A percentile compares a stretch with the other conserved stretches of the same genome.
Evolutionary conservation across 2,113 vertebrate genomes (phyloP).

Genomic region (Thunnus thynnus): DNA sequence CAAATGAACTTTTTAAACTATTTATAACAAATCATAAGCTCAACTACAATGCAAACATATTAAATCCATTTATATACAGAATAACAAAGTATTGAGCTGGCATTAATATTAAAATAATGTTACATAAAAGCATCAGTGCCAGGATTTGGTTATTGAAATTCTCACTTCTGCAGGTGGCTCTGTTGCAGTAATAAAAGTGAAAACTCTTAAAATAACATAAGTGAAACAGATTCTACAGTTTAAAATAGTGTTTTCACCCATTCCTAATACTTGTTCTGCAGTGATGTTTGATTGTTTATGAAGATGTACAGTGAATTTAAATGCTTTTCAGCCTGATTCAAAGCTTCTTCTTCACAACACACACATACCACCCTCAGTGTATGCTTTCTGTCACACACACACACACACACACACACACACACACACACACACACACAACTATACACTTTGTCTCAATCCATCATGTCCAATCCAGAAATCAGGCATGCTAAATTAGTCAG

Average conservation of each 20-base stretch:
- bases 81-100: background rate
- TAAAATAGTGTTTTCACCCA: too few species aligned
- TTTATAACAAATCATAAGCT: background rate
- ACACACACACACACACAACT: slow-evolving; percentile 4
- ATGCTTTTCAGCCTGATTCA: slow-evolving; percentile 10
- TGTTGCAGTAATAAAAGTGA: background rate
- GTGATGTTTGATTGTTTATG: background rate
- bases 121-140: too few species aligned
- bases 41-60: background rate
- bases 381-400: background rate
- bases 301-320: background rate
- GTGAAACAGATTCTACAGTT: too few species aligned
- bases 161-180: too few species aligned
- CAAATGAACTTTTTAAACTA: background rate
- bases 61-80: background rate
- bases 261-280: background rate
- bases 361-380: background rate
- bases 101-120: background rate
- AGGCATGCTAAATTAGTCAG: slow-evolving; percentile 53
- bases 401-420: slow-evolving; percentile 10
- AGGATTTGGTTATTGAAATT: too few species aligned
- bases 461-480: slow-evolving; percentile 57
- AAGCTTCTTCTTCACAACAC: background rate
- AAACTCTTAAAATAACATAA: too few species aligned
- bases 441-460: slow-evolving; percentile 47